Evolutionary conservation across 64 coral and sea anemone species (phyloP).

Genomic region (Pocillopora damicornis): DNA sequence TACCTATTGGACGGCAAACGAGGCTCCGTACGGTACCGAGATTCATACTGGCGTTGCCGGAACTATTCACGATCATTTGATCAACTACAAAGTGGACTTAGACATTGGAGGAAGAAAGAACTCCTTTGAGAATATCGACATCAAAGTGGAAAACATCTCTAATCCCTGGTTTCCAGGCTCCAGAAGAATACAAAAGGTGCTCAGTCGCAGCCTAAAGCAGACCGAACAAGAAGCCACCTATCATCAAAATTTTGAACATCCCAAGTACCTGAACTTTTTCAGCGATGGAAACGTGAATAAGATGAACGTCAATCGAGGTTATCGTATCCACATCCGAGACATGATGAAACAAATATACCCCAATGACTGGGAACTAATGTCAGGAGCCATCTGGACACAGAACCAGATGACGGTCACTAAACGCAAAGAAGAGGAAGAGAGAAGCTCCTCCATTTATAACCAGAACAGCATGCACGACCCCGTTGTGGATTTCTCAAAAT

Average conservation of each 20-base stretch:
- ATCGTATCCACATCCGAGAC: constrained; percentile 53
- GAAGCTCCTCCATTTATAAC: constrained; percentile 64
- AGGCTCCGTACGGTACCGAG: constrained; percentile 14
- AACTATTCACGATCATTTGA: constrained; percentile 56
- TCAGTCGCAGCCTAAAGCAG: constrained; percentile 41
- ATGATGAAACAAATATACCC: constrained; percentile 67
- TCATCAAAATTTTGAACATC: constrained; percentile 54
- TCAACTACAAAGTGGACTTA: constrained; percentile 68
- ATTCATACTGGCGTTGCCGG: constrained; percentile 29
- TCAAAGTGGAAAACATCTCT: constrained; percentile 40
- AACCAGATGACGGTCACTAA: constrained; percentile 74
- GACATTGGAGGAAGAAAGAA: constrained; percentile 60
- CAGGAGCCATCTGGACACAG: constrained; percentile 26
- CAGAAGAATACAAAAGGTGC: constrained; percentile 29
- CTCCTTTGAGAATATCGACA: constrained; percentile 50
- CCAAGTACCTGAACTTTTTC: constrained; percentile 61
- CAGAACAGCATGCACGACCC: constrained; percentile 50
- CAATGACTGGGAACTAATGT: constrained; percentile 27
- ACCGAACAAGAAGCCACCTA: constrained; percentile 65
- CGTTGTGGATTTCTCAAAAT: constrained; percentile 67
- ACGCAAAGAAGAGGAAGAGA: constrained; percentile 56
- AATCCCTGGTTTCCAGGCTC: constrained; percentile 41
- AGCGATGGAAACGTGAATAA: constrained; percentile 41
- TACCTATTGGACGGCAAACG: constrained; percentile 35
- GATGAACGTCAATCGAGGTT: constrained; percentile 30